These are phyloP conservation scores for Zele albiditarsus DNA, from an alignment of 2,888 invertebrate species.

Conservation along the genomic window DNA sequence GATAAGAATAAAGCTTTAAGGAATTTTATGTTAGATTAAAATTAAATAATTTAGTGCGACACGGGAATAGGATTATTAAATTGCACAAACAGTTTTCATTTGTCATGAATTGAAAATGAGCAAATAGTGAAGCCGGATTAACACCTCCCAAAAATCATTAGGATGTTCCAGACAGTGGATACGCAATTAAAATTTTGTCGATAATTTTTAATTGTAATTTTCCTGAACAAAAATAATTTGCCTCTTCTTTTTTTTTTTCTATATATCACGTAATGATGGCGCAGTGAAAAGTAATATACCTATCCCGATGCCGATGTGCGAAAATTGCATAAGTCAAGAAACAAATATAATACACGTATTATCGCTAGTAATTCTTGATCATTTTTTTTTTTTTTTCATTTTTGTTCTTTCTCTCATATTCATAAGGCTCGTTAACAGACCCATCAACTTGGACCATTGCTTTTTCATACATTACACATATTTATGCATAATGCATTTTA, in stretches of 20 bases:
- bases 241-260: slow-evolving; percentile 14
- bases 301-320: slow-evolving; percentile 25
- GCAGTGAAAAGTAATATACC: slow-evolving; percentile 42
- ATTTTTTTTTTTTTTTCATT: slow-evolving; percentile 30
- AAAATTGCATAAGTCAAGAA: slow-evolving; percentile 22
- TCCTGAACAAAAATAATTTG: slow-evolving; percentile 7
- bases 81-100: slow-evolving; percentile 27
- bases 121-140: slow-evolving; percentile 29
- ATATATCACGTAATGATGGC: slow-evolving; percentile 31
- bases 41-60: slow-evolving; percentile 21
- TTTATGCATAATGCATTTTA: slow-evolving; percentile 18
- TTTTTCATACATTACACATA: slow-evolving; percentile 13
- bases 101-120: not conserved
- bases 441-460: slow-evolving; percentile 25
- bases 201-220: not conserved
- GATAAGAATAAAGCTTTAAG: slow-evolving; percentile 2
- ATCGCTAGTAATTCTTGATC: slow-evolving; percentile 13
- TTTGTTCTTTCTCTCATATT: slow-evolving; percentile 46
- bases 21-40: slow-evolving; percentile 10
- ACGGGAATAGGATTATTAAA: slow-evolving; percentile 29
- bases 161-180: slow-evolving; percentile 72
- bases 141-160: slow-evolving; percentile 68
- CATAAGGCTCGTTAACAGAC: slow-evolving; percentile 32
- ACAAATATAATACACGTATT: slow-evolving; percentile 33
- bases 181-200: slow-evolving; percentile 33